Evolutionary conservation across 2,113 vertebrate genomes (phyloP).

Genomic region (Carassius gibelio): DNA sequence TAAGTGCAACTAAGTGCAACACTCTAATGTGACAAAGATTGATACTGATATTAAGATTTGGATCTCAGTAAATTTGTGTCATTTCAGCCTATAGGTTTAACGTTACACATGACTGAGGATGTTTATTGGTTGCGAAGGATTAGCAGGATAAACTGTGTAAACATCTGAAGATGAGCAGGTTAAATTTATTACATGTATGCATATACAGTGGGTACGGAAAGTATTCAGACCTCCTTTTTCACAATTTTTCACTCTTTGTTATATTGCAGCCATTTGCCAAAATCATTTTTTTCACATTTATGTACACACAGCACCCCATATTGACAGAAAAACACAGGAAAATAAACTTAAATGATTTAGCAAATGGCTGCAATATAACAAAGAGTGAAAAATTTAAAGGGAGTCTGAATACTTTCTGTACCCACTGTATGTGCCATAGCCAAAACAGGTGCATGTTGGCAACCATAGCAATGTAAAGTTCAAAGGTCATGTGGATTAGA

Average conservation of each 20-base stretch:
- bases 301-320: too few species aligned
- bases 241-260: too few species aligned
- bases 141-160: not conserved
- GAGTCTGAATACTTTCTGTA: too few species aligned
- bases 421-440: too few species aligned
- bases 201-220: not conserved
- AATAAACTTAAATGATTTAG: too few species aligned
- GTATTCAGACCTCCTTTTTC: too few species aligned
- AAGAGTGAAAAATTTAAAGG: too few species aligned
- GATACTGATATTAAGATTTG: not conserved
- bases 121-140: not conserved
- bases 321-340: too few species aligned
- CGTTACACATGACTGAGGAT: too few species aligned
- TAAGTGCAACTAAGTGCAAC: not conserved
- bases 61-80: not conserved
- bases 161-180: not conserved
- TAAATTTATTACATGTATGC: not conserved
- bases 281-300: too few species aligned
- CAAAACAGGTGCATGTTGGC: slow-evolving; percentile 19
- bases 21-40: not conserved
- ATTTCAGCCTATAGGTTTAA: not conserved
- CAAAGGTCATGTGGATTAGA: slow-evolving; percentile 32
- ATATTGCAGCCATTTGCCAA: too few species aligned
- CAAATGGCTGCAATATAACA: too few species aligned
- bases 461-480: slow-evolving; percentile 26